A percentile compares a stretch with the other conserved stretches of the same genome.
Conservation (phyloP, 2,888 invertebrate genomes). For the Anaspis maculata region DNA sequence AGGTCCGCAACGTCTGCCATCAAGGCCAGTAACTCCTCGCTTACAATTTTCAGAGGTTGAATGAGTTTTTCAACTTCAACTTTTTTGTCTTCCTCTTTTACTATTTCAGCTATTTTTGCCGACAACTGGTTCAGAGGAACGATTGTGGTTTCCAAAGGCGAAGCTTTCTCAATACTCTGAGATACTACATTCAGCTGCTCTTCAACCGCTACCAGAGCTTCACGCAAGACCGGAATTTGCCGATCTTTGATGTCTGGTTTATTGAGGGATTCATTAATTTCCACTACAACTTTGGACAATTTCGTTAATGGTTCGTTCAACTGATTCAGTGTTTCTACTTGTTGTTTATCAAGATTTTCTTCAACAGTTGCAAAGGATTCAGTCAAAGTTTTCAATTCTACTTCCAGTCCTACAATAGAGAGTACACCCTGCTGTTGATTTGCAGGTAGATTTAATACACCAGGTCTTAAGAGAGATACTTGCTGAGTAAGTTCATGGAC, state of each 20-base stretch:
- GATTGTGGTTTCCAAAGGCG: conserved; percentile 8
- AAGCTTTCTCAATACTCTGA: conserved; percentile 7
- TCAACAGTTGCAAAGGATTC: not conserved
- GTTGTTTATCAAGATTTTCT: too few species aligned
- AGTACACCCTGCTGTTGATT: conserved; percentile 5
- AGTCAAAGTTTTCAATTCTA: not conserved
- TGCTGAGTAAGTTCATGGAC: not conserved
- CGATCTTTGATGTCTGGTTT: conserved; percentile 14
- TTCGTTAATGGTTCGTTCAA: conserved; percentile 18
- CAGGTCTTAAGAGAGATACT: conserved; percentile 3
- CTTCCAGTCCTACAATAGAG: conserved; percentile 4
- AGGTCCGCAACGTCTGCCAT: conserved; percentile 11
- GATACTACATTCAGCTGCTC: conserved; percentile 8
- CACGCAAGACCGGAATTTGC: conserved; percentile 15
- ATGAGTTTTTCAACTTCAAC: not conserved
- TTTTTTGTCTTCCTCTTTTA: conserved; percentile 3
- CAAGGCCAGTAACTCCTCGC: conserved; percentile 11
- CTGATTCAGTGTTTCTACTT: conserved; percentile 8
- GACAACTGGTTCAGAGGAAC: conserved; percentile 3
- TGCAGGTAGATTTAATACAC: not conserved
- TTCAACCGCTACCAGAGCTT: conserved; percentile 14
- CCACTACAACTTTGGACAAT: conserved; percentile 16
- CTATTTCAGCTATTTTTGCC: conserved; percentile 10
- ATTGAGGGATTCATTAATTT: conserved; percentile 9
- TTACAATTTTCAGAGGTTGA: too few species aligned